Evolutionary conservation across 2,888 invertebrate genomes (phyloP).

Genomic region (Ornithoptera alexandrae): DNA sequence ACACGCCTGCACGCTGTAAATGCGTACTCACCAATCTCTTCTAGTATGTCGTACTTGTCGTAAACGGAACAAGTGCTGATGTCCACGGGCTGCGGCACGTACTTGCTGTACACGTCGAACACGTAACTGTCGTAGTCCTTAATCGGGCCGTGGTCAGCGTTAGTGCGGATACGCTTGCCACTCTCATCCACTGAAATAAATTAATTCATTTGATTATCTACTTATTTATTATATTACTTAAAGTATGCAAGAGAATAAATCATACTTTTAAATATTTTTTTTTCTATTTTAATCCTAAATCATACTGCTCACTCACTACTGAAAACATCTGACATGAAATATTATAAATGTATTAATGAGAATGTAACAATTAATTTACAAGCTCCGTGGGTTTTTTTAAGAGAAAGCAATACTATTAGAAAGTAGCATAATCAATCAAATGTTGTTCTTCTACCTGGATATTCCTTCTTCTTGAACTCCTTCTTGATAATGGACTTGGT

Average conservation of each 20-base stretch:
- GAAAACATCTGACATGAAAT: no score
- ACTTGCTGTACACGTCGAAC: slow-evolving; percentile 98
- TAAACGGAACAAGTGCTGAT: slow-evolving; percentile 97
- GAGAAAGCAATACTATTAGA: no score
- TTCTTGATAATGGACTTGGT: slow-evolving; percentile 91
- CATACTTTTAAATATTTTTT: no score
- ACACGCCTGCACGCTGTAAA: slow-evolving; percentile 1
- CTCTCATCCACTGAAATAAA: slow-evolving; percentile 83
- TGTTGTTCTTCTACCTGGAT: slow-evolving; percentile 78
- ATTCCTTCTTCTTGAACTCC: slow-evolving; percentile 87
- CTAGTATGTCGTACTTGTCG: slow-evolving; percentile 98
- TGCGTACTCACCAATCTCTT: slow-evolving; percentile 92
- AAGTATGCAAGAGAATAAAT: no score
- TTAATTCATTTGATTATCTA: neutral
- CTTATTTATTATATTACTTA: neutral
- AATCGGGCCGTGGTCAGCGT: slow-evolving; percentile 91
- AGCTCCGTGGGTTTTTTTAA: no score
- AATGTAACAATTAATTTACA: no score
- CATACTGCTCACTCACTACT: no score
- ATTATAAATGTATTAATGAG: no score
- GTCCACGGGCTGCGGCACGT: slow-evolving; percentile 98
- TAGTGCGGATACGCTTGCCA: slow-evolving; percentile 94
- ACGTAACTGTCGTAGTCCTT: slow-evolving; percentile 99
- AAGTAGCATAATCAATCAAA: neutral
- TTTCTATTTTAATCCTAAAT: no score